Evolutionary conservation across 2,888 invertebrate genomes (phyloP), one percentile per base, ranked within the genome.

Genomic region (Lymantria dispar): DNA sequence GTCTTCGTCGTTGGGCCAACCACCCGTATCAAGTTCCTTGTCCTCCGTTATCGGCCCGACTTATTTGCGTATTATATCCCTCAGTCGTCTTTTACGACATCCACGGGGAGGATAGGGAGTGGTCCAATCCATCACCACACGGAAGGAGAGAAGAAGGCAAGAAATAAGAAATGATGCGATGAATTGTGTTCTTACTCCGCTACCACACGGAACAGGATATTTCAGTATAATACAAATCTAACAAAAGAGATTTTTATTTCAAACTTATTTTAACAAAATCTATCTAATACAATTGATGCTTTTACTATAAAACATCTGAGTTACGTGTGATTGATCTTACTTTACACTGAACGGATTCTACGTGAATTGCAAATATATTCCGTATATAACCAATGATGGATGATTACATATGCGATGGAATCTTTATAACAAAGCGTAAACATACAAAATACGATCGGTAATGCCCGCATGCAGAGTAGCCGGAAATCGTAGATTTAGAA

Each of bases 291-390:
- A 51, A 54, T 62, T 49, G 30, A 11, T 2, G 33, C 42, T 43
- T 43, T 46, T 39, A 51, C 43, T n/a, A 58, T 42, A 12, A 29
- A 41, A 54, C 48, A 42, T 43, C 14, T 41, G 39, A 36, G 39
- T 14, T 14, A 41, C 43, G 22, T 15, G 45, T 36, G 49, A 47
- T 47, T 40, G 43, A 51, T 43, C 33, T 54, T 11, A 11, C 15
- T 47, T 47, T 56, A 49, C 65, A 64, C 48, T 56, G 63, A 50
- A 11, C 46, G 46, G 12, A 56, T 50, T 14, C 44, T 31, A 39
- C 38, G 46, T 47, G 49, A 43, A 48, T 43, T 47, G 8, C 46
- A 43, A 41, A 33, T 31, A 44, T 33, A 43, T 13, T 41, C 33
- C 43, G 48, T 50, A 47, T 15, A 47, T 33, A 50, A 14, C 49